Percentiles rank a stretch among this genome's conserved stretches.
These are phyloP conservation scores for Strix occidentalis DNA, from an alignment of 2,797 vertebrate genomes.

Conservation along the genomic window DNA sequence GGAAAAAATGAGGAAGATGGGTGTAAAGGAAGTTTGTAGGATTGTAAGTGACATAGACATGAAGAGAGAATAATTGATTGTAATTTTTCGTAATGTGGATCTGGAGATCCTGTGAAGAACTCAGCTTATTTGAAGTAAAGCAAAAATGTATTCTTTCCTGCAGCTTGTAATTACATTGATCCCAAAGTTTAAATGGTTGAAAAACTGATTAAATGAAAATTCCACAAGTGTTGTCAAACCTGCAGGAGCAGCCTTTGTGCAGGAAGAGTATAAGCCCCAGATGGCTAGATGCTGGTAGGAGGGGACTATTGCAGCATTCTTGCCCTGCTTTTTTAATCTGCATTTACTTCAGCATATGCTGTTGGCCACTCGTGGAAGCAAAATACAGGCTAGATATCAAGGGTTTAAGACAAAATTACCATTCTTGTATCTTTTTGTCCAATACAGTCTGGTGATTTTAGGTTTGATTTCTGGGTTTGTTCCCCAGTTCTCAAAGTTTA, in stretches of 20 bases:
- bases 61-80: not conserved
- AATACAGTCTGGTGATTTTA: not conserved
- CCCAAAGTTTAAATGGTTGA: not conserved
- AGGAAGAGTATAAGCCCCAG: not conserved
- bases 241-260: not conserved
- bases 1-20: not conserved
- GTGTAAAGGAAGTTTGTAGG: not conserved
- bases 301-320: not conserved
- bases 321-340: conserved; percentile 1
- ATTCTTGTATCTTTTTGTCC: not conserved
- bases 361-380: not conserved
- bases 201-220: not conserved
- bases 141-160: not conserved
- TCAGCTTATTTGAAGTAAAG: not conserved
- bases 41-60: not conserved
- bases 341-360: not conserved
- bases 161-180: not conserved
- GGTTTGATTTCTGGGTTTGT: not conserved
- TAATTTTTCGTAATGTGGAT: not conserved
- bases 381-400: not conserved
- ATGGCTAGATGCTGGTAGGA: not conserved
- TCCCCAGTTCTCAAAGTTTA: not conserved
- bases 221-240: not conserved
- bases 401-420: not conserved
- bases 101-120: not conserved